Evolutionary conservation across 2,888 invertebrate species (phyloP), one percentile per base, ranked within the genome.

Genomic region (Psococerastis gibbosa): DNA sequence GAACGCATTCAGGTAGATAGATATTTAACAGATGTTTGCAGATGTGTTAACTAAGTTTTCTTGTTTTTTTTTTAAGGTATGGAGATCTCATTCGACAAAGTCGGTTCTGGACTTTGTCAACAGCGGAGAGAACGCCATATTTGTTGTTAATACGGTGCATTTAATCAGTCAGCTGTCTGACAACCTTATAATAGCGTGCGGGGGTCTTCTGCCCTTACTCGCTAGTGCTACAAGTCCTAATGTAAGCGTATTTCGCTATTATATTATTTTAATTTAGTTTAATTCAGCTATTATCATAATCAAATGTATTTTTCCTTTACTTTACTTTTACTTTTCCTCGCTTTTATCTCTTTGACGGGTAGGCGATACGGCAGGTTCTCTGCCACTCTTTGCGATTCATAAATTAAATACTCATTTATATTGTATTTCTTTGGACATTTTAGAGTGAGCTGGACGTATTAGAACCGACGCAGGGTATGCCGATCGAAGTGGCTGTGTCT

Each of bases 61-160:
- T n/a, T 6, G 27, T 27, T 27, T 27, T 6, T 27, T 27, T 27
- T 27, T 9, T 9, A 6, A 27, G 27, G 38, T 38, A 13, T 38
- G 38, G 38, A 38, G 38, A 20, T 92, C 91, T 61, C 92, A 94
- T 59, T 89, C 91, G 2, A 92, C 91, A 5, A 94, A 94, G 62
- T 91, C 91, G 27, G 91, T 97, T 51, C 74, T 97, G 56, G 95
- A 97, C 66, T 92, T 94, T 67, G 95, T 97, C 52, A 97, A 97
- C 67, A 88, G 91, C 64, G 83, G 88, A 58, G 97, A 97, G 64
- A 95, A 97, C 63, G 92, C 92, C 18, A 91, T 99, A 53, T 99
- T 98, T 64, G 97, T 99, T 46, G 94, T 97, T 49, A 99, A 99
- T 65, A 94, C 97, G 3, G 95, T 98, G 41, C 98, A 99, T 66